A percentile compares a stretch with the other conserved stretches of the same genome.
Conservation (phyloP, 2,888 invertebrate genomes). For the Gymnoscelis rufifasciata region DNA sequence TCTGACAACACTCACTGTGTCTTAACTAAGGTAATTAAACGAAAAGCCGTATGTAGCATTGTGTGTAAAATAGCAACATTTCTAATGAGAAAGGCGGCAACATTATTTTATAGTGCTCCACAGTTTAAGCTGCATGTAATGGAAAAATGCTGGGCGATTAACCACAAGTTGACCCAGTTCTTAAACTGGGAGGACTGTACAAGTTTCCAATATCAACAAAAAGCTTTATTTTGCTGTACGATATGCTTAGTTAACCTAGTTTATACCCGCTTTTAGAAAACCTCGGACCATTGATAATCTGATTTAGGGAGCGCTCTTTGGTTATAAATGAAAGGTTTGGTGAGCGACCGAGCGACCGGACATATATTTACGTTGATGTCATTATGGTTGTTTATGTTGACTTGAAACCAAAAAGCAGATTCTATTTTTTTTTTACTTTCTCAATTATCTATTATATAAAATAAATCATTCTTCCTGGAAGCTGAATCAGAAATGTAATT, state of each 20-base stretch:
- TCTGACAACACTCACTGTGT: no score
- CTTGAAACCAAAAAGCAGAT: no score
- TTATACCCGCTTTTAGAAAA: neutral
- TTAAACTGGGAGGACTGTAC: neutral
- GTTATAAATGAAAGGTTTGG: neutral
- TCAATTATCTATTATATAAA: no score
- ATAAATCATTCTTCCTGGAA: no score
- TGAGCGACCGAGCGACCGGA: no score
- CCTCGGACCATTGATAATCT: neutral
- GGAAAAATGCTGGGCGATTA: neutral
- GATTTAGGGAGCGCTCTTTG: neutral
- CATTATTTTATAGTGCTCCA: neutral
- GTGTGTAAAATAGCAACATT: no score
- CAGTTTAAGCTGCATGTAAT: constrained; percentile 1
- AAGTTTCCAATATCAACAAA: neutral
- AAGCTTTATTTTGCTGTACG: neutral
- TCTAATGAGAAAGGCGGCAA: no score
- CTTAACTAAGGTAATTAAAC: no score
- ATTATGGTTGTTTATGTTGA: neutral
- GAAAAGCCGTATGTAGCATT: no score
- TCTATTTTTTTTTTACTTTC: no score
- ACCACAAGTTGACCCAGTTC: constrained; percentile 2
- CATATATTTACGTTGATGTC: neutral
- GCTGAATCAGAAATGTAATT: no score
- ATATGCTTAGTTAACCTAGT: neutral